Evolutionary conservation across 2,797 vertebrate species (phyloP).

Genomic region (Parotocinclus haroldoi): DNA sequence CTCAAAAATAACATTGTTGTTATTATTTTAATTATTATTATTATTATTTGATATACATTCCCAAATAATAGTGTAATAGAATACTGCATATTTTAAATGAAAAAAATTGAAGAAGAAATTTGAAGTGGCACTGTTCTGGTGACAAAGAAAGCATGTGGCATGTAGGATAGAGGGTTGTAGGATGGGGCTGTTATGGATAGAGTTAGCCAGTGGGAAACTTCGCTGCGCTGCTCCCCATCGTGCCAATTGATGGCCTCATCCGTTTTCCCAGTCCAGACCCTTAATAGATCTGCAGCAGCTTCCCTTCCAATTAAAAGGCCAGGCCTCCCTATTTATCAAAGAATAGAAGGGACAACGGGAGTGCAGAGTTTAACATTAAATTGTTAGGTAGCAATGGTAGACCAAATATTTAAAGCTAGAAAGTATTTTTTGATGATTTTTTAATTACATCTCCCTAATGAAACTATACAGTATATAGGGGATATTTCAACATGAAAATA

Average conservation of each 20-base stretch:
- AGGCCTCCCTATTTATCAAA: constrained; percentile 72
- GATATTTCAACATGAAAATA: no score
- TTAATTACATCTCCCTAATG: constrained; percentile 31
- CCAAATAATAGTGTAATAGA: no score
- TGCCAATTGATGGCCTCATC: constrained; percentile 73
- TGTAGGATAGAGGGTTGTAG: no score
- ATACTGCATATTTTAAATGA: no score
- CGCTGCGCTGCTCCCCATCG: constrained; percentile 68
- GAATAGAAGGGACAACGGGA: constrained; percentile 66
- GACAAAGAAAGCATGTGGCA: constrained; percentile 67
- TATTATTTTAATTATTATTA: neutral
- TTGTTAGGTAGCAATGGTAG: constrained; percentile 73
- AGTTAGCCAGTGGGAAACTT: constrained; percentile 65
- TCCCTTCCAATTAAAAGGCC: constrained; percentile 77
- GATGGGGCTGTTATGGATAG: constrained; percentile 72
- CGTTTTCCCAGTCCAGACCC: constrained; percentile 70
- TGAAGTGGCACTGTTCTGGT: constrained; percentile 58
- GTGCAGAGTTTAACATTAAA: constrained; percentile 68
- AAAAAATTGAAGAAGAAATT: no score
- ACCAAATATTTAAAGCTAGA: constrained; percentile 68
- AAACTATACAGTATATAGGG: no score
- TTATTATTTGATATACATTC: neutral
- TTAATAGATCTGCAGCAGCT: constrained; percentile 71
- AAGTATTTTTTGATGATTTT: constrained; percentile 48
- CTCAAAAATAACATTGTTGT: neutral